A percentile compares a stretch with the other conserved stretches of the same genome.
Conservation (phyloP, 2,888 invertebrate species). For the Mesoligia furuncula region DNA sequence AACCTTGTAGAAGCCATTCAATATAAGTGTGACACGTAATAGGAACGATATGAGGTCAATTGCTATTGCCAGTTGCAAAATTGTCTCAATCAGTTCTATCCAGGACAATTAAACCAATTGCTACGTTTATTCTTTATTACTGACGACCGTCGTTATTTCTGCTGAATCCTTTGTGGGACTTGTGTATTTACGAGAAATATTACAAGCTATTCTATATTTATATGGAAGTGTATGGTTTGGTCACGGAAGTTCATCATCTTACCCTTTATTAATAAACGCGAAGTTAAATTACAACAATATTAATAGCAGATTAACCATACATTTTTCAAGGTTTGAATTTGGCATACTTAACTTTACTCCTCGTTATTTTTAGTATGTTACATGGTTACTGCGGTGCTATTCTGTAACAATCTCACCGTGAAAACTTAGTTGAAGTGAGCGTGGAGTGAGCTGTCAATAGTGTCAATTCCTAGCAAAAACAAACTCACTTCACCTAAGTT, state of each 20-base stretch:
- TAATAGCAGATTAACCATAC: background rate
- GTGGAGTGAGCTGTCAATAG: too few relatives aligned
- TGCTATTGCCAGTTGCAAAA: constrained; percentile 53
- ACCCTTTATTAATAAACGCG: background rate
- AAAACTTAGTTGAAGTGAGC: too few relatives aligned
- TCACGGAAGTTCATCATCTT: background rate
- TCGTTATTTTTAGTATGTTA: background rate
- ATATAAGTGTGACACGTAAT: constrained; percentile 30
- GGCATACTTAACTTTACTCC: background rate
- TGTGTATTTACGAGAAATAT: constrained; percentile 2
- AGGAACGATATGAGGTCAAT: constrained; percentile 53
- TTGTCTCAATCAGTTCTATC: constrained; percentile 60
- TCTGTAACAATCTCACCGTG: too few relatives aligned
- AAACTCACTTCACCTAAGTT: too few relatives aligned
- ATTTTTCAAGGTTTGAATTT: background rate
- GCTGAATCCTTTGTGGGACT: constrained; percentile 8
- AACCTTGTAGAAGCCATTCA: constrained; percentile 41
- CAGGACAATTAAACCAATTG: constrained; percentile 62
- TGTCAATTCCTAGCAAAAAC: too few relatives aligned
- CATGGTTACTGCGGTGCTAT: too few relatives aligned
- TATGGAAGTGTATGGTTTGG: background rate
- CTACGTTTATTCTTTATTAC: constrained; percentile 52
- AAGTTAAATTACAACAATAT: background rate
- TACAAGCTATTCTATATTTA: background rate
- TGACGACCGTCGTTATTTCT: constrained; percentile 8